Conservation (phyloP, 2,113 vertebrate species). For the Eolophus roseicapilla region DNA sequence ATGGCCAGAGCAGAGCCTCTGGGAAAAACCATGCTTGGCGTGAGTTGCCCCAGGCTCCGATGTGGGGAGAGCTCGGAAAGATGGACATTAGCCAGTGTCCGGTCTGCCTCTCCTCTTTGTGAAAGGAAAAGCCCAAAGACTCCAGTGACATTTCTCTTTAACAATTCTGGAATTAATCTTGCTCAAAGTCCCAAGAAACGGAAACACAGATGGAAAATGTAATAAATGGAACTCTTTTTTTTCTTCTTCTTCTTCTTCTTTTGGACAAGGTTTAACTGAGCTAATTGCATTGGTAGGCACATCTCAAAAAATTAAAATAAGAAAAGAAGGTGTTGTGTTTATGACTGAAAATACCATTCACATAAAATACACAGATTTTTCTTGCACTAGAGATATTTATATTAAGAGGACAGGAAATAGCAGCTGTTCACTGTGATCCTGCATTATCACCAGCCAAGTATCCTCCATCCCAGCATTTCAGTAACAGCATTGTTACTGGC, state of each 20-base stretch:
- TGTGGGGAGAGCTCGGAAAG: not conserved
- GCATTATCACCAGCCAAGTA: not conserved
- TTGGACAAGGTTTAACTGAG: not conserved
- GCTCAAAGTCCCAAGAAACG: not conserved
- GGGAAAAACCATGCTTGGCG: not conserved
- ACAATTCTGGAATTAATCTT: not conserved
- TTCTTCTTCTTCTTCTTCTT: not conserved
- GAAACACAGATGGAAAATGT: conserved; percentile 14
- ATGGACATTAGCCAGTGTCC: not conserved
- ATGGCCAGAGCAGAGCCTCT: accelerated
- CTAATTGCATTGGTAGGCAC: not conserved
- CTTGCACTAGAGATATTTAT: not conserved
- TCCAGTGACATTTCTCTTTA: not conserved
- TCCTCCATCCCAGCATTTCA: not conserved
- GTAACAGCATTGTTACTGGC: not conserved
- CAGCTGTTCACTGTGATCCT: not conserved
- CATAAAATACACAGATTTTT: not conserved
- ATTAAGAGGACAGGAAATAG: not conserved
- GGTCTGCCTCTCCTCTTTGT: not conserved
- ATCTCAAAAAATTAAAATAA: not conserved
- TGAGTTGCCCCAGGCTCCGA: not conserved
- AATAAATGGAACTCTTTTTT: not conserved
- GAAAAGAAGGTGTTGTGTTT: not conserved
- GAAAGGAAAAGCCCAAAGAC: not conserved
- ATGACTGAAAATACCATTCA: not conserved